These are phyloP conservation scores for Psettodes erumei DNA, from an alignment of 2,113 vertebrate genomes.

Conservation along the genomic window DNA sequence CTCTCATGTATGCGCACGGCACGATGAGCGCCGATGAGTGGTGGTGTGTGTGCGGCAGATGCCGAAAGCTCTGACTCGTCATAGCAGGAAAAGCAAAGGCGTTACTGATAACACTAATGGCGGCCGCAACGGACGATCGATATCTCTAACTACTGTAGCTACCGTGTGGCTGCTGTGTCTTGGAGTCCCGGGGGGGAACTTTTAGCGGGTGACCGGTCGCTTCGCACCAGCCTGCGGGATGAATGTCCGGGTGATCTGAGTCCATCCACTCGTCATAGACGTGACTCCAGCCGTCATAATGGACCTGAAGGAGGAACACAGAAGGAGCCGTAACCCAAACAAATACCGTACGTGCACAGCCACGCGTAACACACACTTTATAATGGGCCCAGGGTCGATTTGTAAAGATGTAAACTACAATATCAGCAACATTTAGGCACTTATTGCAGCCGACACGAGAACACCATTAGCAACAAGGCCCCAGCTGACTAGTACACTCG, in stretches of 20 bases:
- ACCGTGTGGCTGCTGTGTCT: constrained; percentile 75
- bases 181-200: constrained; percentile 86
- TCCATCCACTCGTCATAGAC: constrained; percentile 98
- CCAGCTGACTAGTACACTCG: not conserved
- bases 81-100: too few species aligned
- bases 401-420: too few species aligned
- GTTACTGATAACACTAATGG: too few species aligned
- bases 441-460: not conserved
- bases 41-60: too few species aligned
- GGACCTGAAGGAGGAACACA: constrained; percentile 83
- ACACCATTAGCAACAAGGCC: not conserved
- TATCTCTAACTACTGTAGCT: constrained; percentile 12
- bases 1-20: not conserved
- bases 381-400: not conserved
- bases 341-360: not conserved
- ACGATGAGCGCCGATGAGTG: too few species aligned
- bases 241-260: constrained; percentile 93
- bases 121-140: too few species aligned
- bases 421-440: not conserved
- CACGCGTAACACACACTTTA: not conserved
- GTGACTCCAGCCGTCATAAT: constrained; percentile 97
- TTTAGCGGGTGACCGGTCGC: constrained; percentile 92
- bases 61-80: too few species aligned
- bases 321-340: not conserved
- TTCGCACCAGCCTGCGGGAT: constrained; percentile 96